Evolutionary conservation across 2,888 invertebrate species (phyloP), one percentile per base, ranked within the genome.

Genomic region (Pheosia tremula): DNA sequence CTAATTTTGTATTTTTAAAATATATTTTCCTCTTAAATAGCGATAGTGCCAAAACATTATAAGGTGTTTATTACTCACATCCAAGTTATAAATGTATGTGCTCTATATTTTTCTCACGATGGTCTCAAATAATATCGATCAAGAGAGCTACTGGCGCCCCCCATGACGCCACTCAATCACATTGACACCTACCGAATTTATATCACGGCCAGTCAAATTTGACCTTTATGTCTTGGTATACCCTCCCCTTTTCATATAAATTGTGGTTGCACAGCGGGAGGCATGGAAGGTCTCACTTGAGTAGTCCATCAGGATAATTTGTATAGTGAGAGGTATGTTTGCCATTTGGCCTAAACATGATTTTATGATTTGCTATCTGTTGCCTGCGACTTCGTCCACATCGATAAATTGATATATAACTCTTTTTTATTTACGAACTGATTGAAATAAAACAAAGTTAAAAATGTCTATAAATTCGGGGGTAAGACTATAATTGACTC

Each of bases 151-250:
- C 71, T 78, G 74, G 68, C 78, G 75, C 80, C 81, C 78, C 79
- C 81, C 75, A 78, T 65, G 63, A 47, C 65, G 64, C 74, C 69
- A 72, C 11, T 84, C 80, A 81, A 79, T 83, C 81, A 82, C 61
- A 62, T 69, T 80, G 78, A 80, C 83, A 79, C 81, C 73, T 77
- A 75, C 77, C 72, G 59, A 76, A 77, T 65, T 64, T 59, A 41
- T 4, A 45, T 13, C 36, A 66, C 62, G 64, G 61, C 78, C 76
- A 80, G 62, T 63, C 62, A 67, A 67, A 68, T 8, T 52, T 75
- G 79, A 74, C 75, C 80, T 78, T 72, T 72, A 66, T 62, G 64
- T 64, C 41, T 61, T 62, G 59, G 58, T 61, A 57, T 64, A 62
- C 63, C 6, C 13, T 24, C 39, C 55, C 36, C 39, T 38, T 39